Percentiles rank a stretch among this genome's conserved stretches.
Conservation (phyloP, 2,113 vertebrate genomes). For the Pseudorectes ferrugineus region DNA sequence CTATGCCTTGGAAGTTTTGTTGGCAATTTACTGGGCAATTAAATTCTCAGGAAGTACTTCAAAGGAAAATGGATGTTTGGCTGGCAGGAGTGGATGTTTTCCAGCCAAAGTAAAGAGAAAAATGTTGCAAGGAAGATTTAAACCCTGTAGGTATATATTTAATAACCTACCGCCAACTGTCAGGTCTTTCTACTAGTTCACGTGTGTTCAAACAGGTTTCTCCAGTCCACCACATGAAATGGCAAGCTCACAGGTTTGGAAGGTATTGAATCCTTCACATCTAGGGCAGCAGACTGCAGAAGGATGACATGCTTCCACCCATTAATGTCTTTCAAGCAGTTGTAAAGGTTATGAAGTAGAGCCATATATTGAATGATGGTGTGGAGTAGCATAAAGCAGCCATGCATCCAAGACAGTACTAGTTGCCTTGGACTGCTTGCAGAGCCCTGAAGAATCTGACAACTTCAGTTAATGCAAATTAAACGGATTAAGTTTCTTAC, state of each 20-base stretch:
- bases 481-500: slow-evolving; percentile 26
- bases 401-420: not conserved
- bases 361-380: not conserved
- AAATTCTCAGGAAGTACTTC: slow-evolving; percentile 25
- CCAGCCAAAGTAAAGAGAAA: not conserved
- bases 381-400: not conserved
- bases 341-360: not conserved
- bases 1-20: not conserved
- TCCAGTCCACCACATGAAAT: not conserved
- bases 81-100: slow-evolving; percentile 11
- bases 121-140: not conserved
- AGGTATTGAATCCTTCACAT: not conserved
- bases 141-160: not conserved
- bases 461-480: not conserved
- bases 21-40: slow-evolving; percentile 20
- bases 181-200: not conserved
- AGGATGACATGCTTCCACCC: not conserved
- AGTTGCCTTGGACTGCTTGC: not conserved
- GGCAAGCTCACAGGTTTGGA: not conserved
- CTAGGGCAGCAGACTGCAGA: not conserved
- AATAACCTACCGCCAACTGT: not conserved
- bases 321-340: not conserved
- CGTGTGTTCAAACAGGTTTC: not conserved
- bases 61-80: not conserved
- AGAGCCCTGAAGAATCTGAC: not conserved